Conservation (phyloP, 2,797 vertebrate species). For the Chloroceryle inda region DNA sequence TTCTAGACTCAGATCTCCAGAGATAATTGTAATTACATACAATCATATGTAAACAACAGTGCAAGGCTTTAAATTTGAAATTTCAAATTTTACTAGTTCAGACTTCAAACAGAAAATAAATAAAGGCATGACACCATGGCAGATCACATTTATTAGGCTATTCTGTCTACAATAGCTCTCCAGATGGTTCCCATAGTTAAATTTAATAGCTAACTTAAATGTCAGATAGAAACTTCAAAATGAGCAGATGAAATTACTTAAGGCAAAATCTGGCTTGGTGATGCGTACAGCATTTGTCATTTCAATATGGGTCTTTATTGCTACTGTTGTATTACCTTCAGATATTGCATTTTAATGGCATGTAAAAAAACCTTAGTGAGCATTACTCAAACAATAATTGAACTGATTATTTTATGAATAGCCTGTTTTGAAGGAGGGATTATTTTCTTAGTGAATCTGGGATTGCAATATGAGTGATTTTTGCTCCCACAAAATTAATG, state of each 20-base stretch:
- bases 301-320: not conserved
- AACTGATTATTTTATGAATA: not conserved
- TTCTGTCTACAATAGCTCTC: not conserved
- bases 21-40: not conserved
- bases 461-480: not conserved
- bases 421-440: not conserved
- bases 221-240: conserved; percentile 8
- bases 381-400: not conserved
- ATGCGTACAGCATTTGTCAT: not conserved
- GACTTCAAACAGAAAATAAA: not conserved
- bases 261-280: not conserved
- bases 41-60: not conserved
- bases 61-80: not conserved
- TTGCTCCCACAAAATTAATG: not conserved
- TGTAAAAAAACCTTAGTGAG: not conserved
- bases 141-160: not conserved
- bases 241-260: not conserved
- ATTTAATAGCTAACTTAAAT: conserved; percentile 18
- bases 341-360: not conserved
- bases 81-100: not conserved
- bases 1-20: not conserved
- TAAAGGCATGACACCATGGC: not conserved
- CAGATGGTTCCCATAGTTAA: not conserved
- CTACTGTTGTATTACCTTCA: not conserved
- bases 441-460: not conserved